A percentile compares a stretch with the other conserved stretches of the same genome.
Conservation (phyloP, 2,113 vertebrate species). For the Corynorhinus townsendii region DNA sequence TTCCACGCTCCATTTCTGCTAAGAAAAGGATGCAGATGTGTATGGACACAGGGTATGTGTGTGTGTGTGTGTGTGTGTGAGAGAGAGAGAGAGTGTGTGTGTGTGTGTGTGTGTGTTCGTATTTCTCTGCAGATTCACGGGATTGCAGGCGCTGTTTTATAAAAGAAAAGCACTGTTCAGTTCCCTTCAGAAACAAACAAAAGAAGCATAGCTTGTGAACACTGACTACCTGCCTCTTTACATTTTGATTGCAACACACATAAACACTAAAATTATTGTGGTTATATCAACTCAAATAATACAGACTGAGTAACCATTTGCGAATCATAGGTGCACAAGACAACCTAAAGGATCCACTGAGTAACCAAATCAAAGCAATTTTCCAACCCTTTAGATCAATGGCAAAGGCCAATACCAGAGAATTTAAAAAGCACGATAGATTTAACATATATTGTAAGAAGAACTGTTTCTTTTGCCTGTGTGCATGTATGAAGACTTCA, state of each 20-base stretch:
- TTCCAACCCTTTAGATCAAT: background rate
- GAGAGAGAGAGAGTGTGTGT: no score
- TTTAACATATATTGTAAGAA: background rate
- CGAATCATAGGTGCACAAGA: background rate
- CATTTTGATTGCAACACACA: background rate
- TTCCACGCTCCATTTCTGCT: background rate
- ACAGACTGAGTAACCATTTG: slow-evolving; percentile 14
- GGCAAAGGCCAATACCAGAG: background rate
- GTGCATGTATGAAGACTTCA: background rate
- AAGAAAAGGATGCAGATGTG: background rate
- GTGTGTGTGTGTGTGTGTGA: rapidly evolving
- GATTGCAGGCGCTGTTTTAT: background rate
- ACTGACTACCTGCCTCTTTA: background rate
- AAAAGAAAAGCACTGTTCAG: background rate
- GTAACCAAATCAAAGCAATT: slow-evolving; percentile 34
- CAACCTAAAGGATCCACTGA: background rate
- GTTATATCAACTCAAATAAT: slow-evolving; percentile 44
- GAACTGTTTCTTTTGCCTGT: background rate
- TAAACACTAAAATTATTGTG: slow-evolving; percentile 52
- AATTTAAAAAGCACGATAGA: slow-evolving; percentile 11
- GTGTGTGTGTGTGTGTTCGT: rapidly evolving
- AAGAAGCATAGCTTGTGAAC: background rate
- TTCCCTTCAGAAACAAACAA: background rate
- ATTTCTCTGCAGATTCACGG: background rate
- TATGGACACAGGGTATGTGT: no score